Evolutionary conservation across 1,140 invertebrate genomes (phyloP), one percentile per base, ranked within the genome.

Genomic region (Rhopalosiphum padi): DNA sequence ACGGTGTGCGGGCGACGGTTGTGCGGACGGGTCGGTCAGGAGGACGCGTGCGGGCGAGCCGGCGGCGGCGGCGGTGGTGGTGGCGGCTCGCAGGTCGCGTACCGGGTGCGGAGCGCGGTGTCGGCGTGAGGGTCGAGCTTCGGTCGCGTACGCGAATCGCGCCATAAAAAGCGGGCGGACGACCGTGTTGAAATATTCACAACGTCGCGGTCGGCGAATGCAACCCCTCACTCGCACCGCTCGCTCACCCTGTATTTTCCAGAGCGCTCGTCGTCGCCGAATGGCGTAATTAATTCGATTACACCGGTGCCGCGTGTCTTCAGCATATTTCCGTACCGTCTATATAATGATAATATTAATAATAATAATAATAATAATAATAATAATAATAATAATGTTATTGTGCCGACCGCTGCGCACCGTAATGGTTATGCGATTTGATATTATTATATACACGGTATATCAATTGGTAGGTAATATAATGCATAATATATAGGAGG

Each of bases 141-240:
- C 30, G 15, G 60, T 77, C n/a, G 55, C 30, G 55, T 60, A 23
- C 55, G 55, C 55, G 60, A 77, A 77, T 77, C 4, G 60, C n/a
- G 15, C 60, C 30, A n/a, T 77, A 77, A 77, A 77, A 77, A 77
- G 60, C 60, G 11, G 15, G 30, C 30, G 60, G 60, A 77, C 60
- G 60, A n/a, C 60, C 30, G 60, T 30, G 60, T 77, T 77, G 60
- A 77, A 77, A 77, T 77, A 77, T 77, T 77, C 60, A 77, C 60
- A 23, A 68, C 60, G 30, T 15, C 60, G 30, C 60, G 60, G 60
- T 68, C 30, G 60, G 60, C 60, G 30, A 77, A 77, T 18, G 60
- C 30, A n/a, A 77, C 60, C 60, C 60, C 9, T 18, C 60, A 11
- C 3, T 4, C 30, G 0, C 55, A 60, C 60, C 30, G 15, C 15